Percentiles rank a stretch among this genome's conserved stretches.
These are phyloP conservation scores for Callorhinus ursinus DNA, from an alignment of 2,113 vertebrate genomes.

Conservation along the genomic window DNA sequence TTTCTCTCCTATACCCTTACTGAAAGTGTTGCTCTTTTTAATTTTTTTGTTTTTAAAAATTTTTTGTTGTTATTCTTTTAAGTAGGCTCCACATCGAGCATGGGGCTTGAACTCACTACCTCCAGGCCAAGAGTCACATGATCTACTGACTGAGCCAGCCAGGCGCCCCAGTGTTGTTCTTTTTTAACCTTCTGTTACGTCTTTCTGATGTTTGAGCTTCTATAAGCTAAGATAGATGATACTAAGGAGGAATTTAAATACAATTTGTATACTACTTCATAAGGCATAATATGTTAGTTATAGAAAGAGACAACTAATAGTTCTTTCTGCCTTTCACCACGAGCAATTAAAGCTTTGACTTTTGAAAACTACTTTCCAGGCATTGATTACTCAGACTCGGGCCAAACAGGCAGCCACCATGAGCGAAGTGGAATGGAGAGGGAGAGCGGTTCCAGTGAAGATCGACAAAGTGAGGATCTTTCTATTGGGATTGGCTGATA, in stretches of 20 bases:
- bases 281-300: not conserved
- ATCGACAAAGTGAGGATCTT: slow-evolving; percentile 98
- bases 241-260: not conserved
- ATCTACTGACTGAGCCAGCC: not conserved
- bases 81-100: not conserved
- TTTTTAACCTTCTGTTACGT: not conserved
- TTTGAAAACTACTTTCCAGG: slow-evolving; percentile 81
- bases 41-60: not conserved
- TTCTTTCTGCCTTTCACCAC: not conserved
- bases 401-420: slow-evolving; percentile 98
- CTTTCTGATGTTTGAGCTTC: not conserved
- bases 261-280: not conserved
- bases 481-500: slow-evolving; percentile 94
- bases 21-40: not conserved
- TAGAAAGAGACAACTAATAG: not conserved
- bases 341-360: not conserved
- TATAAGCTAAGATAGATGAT: not conserved
- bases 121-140: not conserved
- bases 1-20: not conserved
- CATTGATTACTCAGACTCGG: slow-evolving; percentile 95
- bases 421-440: slow-evolving; percentile 98
- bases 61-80: not conserved
- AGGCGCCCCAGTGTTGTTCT: not conserved
- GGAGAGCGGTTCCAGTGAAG: slow-evolving; percentile 94
- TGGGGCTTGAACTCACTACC: not conserved